Percentiles rank a stretch among this genome's conserved stretches.
These are phyloP conservation scores for Engystomops pustulosus DNA, from an alignment of 2,113 vertebrate species.

Conservation along the genomic window DNA sequence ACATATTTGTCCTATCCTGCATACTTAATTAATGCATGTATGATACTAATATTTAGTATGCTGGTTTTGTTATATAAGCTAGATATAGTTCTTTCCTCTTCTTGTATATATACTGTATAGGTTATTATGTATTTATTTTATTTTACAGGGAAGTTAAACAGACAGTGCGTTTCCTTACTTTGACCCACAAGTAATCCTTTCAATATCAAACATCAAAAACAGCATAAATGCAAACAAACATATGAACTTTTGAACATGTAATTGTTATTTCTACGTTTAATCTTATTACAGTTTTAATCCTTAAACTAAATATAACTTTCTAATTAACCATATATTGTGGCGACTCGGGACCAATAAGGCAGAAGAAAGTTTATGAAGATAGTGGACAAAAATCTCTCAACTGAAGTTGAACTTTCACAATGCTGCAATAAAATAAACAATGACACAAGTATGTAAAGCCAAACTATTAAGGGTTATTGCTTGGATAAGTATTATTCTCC, in stretches of 20 bases:
- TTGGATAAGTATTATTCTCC: constrained; percentile 70
- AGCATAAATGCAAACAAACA: constrained; percentile 45
- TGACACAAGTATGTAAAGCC: constrained; percentile 74
- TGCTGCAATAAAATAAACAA: constrained; percentile 80
- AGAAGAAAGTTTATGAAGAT: constrained; percentile 83
- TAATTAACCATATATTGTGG: constrained; percentile 70
- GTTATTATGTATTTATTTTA: constrained; percentile 24
- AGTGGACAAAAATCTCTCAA: constrained; percentile 85
- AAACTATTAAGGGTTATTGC: constrained; percentile 76
- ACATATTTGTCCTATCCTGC: too few relatives aligned
- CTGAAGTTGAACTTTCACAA: constrained; percentile 81
- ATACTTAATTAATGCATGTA: too few relatives aligned
- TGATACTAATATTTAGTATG: too few relatives aligned
- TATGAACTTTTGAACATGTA: constrained; percentile 62
- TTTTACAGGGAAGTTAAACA: constrained; percentile 66
- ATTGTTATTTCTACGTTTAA: constrained; percentile 21
- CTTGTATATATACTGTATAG: too few relatives aligned
- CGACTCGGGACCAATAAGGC: constrained; percentile 75
- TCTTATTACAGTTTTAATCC: constrained; percentile 28
- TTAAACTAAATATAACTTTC: constrained; percentile 76
- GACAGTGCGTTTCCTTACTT: constrained; percentile 63
- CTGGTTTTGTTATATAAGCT: too few relatives aligned
- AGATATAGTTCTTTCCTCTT: too few relatives aligned
- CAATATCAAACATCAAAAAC: constrained; percentile 40
- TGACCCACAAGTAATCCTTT: constrained; percentile 36